Percentiles rank a stretch among this genome's conserved stretches.
Evolutionary conservation across 2,888 invertebrate species (phyloP).

Genomic region (Cosmorhoe ocellata): DNA sequence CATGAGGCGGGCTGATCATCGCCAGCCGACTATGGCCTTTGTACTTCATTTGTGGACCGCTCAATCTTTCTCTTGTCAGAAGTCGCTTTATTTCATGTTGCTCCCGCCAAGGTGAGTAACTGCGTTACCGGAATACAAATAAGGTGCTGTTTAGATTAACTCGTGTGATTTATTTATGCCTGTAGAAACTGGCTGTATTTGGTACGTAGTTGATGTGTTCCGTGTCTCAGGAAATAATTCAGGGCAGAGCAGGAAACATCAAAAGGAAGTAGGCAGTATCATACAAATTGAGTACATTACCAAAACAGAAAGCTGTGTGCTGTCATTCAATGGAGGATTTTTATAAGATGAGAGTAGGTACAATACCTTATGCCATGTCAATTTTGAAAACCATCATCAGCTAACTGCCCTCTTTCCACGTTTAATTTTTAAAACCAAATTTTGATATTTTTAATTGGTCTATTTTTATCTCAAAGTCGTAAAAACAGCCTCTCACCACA

Average conservation of each 20-base stretch:
- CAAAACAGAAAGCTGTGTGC: slow-evolving; percentile 6
- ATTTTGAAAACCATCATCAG: no score
- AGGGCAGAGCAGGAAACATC: slow-evolving; percentile 27
- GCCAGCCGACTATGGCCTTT: slow-evolving; percentile 47
- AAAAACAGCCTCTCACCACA: no score
- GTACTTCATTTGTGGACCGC: slow-evolving; percentile 57
- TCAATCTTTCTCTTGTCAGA: slow-evolving; percentile 51
- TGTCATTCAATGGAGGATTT: slow-evolving; percentile 1
- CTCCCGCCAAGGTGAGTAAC: slow-evolving; percentile 29
- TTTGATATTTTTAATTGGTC: no score
- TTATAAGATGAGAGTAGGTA: background rate
- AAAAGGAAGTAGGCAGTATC: slow-evolving; percentile 26
- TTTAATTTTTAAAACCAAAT: no score
- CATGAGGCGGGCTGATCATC: slow-evolving; percentile 61
- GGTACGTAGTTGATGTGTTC: slow-evolving; percentile 22
- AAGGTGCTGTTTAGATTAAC: slow-evolving; percentile 34
- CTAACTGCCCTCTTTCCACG: no score
- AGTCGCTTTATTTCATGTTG: slow-evolving; percentile 39
- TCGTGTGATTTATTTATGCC: slow-evolving; percentile 32
- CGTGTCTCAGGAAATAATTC: slow-evolving; percentile 34
- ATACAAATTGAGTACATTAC: slow-evolving; percentile 29
- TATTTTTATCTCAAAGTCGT: no score
- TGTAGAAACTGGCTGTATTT: slow-evolving; percentile 20
- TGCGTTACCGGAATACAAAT: slow-evolving; percentile 33
- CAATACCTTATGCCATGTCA: no score